A percentile compares a stretch with the other conserved stretches of the same genome.
Evolutionary conservation across 2,888 invertebrate genomes (phyloP).

Genomic region (Synanthedon formicaeformis): DNA sequence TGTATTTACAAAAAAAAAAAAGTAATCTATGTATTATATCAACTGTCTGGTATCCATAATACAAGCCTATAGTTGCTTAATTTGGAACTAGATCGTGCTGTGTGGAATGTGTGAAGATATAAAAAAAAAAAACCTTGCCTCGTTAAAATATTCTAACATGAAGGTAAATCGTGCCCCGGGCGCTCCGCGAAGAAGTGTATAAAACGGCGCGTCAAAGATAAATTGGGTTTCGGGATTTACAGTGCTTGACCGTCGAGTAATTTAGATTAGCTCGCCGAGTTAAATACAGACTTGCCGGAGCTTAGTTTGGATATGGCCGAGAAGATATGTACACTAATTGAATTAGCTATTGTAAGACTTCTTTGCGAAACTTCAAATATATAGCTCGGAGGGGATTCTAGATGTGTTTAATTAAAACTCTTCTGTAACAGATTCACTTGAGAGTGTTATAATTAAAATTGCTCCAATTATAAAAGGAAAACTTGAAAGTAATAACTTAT

Average conservation of each 20-base stretch:
- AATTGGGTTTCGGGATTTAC: constrained; percentile 39
- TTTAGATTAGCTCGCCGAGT: constrained; percentile 30
- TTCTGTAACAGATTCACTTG: no score
- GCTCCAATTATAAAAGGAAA: no score
- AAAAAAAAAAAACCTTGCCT: no score
- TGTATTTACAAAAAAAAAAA: no score
- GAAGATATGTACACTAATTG: not conserved
- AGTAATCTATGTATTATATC: no score
- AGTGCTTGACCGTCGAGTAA: constrained; percentile 31
- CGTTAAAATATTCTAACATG: not conserved
- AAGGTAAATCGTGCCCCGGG: not conserved
- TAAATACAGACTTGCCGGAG: constrained; percentile 1
- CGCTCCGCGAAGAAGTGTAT: constrained; percentile 22
- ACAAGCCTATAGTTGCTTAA: no score
- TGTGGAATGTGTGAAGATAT: no score
- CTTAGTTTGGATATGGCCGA: not conserved
- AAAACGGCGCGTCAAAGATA: constrained; percentile 33
- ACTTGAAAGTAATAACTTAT: no score
- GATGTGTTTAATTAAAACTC: not conserved
- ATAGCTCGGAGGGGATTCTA: not conserved
- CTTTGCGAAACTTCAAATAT: not conserved
- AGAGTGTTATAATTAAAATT: no score
- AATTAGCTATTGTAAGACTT: not conserved
- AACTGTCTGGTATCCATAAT: no score
- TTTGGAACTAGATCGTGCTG: no score